Conservation (phyloP, 2,888 invertebrate species). For the Eristalis intricaria region DNA sequence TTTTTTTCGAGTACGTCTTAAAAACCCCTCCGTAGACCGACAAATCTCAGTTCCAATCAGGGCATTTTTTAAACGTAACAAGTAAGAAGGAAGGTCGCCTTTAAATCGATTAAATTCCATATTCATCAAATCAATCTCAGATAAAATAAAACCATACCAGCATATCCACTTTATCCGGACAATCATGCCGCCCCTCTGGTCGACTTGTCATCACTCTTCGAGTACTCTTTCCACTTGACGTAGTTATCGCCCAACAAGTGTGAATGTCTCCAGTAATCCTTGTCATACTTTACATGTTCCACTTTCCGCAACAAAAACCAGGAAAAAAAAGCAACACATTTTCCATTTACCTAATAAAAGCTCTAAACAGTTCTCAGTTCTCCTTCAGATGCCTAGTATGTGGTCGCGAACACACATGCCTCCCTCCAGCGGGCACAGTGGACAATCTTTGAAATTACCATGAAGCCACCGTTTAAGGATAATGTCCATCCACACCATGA, state of each 20-base stretch:
- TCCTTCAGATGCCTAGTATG: neutral
- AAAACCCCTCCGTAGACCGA: too few relatives aligned
- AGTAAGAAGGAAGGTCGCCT: neutral
- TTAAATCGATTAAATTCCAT: neutral
- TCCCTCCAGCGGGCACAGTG: neutral
- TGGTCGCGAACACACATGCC: neutral
- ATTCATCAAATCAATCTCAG: neutral
- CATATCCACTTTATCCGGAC: neutral
- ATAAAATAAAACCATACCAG: neutral
- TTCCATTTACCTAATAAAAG: slow-evolving; percentile 4
- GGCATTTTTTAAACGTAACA: too few relatives aligned
- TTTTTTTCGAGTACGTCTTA: too few relatives aligned
- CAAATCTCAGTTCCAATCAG: too few relatives aligned
- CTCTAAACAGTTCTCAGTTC: neutral
- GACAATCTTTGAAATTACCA: slow-evolving; percentile 22
- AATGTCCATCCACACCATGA: slow-evolving; percentile 30
- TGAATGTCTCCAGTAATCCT: neutral
- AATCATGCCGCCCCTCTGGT: neutral
- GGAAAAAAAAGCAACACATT: neutral
- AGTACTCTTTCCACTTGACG: neutral
- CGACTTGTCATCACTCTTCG: neutral
- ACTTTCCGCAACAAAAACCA: neutral
- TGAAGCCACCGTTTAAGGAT: slow-evolving; percentile 27
- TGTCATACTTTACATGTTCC: neutral
- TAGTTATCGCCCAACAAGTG: neutral